These are phyloP conservation scores for Chascanopsetta lugubris DNA, from an alignment of 2,113 vertebrate species.

Conservation along the genomic window DNA sequence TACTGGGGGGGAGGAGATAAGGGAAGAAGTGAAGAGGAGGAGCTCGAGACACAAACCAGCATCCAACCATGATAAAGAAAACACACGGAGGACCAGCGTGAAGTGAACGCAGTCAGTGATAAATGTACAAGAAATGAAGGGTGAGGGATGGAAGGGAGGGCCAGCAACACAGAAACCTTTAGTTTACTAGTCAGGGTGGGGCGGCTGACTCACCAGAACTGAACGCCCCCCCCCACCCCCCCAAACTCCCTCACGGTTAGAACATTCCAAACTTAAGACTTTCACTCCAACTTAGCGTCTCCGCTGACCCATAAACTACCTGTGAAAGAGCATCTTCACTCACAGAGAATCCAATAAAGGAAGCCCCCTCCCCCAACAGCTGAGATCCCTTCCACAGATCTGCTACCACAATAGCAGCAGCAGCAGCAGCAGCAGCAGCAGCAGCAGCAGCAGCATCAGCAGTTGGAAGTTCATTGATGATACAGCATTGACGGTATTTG, in stretches of 20 bases:
- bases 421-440: conserved; percentile 12
- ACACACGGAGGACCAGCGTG: neutral
- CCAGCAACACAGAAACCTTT: conserved; percentile 56
- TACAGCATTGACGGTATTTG: conserved; percentile 40
- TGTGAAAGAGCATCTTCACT: conserved; percentile 9
- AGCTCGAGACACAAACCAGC: conserved; percentile 13
- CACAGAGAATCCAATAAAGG: conserved; percentile 13
- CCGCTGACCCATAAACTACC: conserved; percentile 19
- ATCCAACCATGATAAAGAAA: conserved; percentile 27
- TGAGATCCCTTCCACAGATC: neutral
- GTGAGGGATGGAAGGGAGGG: conserved; percentile 1
- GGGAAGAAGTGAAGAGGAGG: conserved; percentile 18
- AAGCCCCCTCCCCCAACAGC: neutral
- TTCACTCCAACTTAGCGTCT: conserved; percentile 47
- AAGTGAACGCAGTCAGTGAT: conserved; percentile 22
- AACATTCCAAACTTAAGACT: conserved; percentile 63
- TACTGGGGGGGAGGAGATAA: conserved; percentile 20
- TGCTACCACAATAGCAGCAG: conserved; percentile 16
- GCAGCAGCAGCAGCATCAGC: conserved; percentile 22
- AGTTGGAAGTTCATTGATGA: conserved; percentile 35
- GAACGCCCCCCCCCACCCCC: neutral
- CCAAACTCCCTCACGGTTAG: conserved; percentile 3
- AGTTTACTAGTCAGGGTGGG: conserved; percentile 50
- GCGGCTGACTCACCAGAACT: conserved; percentile 62
- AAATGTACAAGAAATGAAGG: conserved; percentile 26